Evolutionary conservation across 2,797 vertebrate genomes (phyloP), one percentile per base, ranked within the genome.

Genomic region (Poeciliopsis gracilis): DNA sequence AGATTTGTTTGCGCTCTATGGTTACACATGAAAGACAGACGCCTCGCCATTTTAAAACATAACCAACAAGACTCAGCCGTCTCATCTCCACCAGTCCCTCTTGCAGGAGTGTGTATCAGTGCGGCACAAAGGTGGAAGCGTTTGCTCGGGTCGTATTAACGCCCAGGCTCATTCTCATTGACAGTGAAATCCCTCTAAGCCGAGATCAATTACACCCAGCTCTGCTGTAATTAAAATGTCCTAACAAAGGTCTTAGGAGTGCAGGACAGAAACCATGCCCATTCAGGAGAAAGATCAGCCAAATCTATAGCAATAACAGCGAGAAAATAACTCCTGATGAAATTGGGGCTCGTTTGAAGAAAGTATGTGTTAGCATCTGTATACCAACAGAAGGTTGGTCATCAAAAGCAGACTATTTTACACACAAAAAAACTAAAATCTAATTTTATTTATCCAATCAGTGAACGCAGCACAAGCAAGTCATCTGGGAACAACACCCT

Each of bases 221-320:
- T 94, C 91, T 89, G 93, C 91, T 93, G 94, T 94, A 95, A 96
- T 96, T 96, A 95, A 95, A 95, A 95, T 87, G 92, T 93, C 94
- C 90, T 85, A 94, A 93, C 94, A 94, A 94, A 94, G 92, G 93
- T 93, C 93, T 95, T 91, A 84, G 93, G 82, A 92, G 92, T 91
- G 87, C 84, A 87, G 92, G 91, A 90, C 90, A 89, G 88, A 89
- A 88, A 89, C 87, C 87, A 43, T 88, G 57, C 66, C 85, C 72
- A 89, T 86, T 92, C 90, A 89, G 92, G 92, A 90, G 84, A 92
- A 46, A 90, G 84, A 88, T 80, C 61, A 38, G 84, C 77, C 75
- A 86, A 87, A 94, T 92, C 92, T 90, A 85, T 87, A 81, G 77
- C 79, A 80, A 85, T 86, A 91, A 88, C 90, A 90, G 82, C 36